phyloP scores from a whole-genome alignment of 2,113 vertebrate species.

The Daphoenositta chrysoptera region DNA sequence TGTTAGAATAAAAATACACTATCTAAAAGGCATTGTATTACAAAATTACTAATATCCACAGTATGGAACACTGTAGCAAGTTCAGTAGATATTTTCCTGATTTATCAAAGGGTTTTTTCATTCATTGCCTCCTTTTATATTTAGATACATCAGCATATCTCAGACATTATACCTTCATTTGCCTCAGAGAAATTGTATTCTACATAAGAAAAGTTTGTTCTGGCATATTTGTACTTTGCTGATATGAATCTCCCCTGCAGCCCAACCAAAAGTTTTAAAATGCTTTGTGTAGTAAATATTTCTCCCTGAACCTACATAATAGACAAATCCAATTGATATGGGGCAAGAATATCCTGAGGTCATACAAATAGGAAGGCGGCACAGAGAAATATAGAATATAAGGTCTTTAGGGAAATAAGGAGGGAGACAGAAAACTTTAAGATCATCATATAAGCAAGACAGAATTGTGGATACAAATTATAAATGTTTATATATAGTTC shows the following conservation, averaged over 20 bases:
- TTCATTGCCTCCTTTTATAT: background rate
- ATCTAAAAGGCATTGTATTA: background rate
- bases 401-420: background rate
- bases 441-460: background rate
- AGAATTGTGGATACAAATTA: background rate
- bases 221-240: background rate
- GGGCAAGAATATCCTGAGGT: background rate
- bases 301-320: background rate
- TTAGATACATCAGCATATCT: background rate
- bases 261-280: background rate
- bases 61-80: background rate
- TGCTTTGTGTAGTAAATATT: background rate
- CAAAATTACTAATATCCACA: background rate
- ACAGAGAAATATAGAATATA: background rate
- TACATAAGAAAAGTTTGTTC: background rate
- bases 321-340: background rate
- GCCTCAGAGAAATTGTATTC: background rate
- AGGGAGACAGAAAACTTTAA: background rate
- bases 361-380: fast-evolving
- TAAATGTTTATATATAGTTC: background rate
- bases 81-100: background rate
- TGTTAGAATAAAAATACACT: background rate
- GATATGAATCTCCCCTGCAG: background rate
- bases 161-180: background rate
- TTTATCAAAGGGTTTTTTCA: background rate